These are phyloP conservation scores for Tetrapedia diversipes DNA, from an alignment of 2,888 invertebrate genomes.

Conservation along the genomic window DNA sequence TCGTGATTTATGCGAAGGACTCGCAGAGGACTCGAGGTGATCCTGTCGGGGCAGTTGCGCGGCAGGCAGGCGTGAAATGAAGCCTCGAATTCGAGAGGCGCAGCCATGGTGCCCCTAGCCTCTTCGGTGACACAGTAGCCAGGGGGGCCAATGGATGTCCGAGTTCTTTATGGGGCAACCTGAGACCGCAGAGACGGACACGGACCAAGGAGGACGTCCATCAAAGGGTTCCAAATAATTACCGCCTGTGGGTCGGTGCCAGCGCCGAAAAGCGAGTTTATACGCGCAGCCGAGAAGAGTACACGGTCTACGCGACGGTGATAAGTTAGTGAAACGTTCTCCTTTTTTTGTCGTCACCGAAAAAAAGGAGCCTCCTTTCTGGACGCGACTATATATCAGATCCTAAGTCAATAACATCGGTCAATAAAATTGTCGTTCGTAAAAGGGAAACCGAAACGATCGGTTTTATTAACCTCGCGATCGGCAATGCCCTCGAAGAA, in stretches of 20 bases:
- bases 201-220: slow-evolving; percentile 73
- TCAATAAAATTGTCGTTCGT: slow-evolving; percentile 63
- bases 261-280: neutral
- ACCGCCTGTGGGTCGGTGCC: slow-evolving; percentile 63
- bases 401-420: slow-evolving; percentile 64
- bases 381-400: slow-evolving; percentile 48
- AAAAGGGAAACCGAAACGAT: slow-evolving; percentile 57
- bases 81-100: slow-evolving; percentile 69
- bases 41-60: slow-evolving; percentile 54
- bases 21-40: slow-evolving; percentile 55
- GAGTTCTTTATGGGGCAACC: slow-evolving; percentile 79
- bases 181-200: slow-evolving; percentile 70
- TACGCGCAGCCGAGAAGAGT: slow-evolving; percentile 52
- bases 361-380: slow-evolving; percentile 33
- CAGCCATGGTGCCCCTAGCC: slow-evolving; percentile 41
- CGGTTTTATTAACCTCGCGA: slow-evolving; percentile 45
- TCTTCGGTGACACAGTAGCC: slow-evolving; percentile 72
- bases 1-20: slow-evolving; percentile 55
- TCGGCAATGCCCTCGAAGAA: slow-evolving; percentile 23
- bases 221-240: slow-evolving; percentile 81
- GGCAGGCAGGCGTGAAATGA: slow-evolving; percentile 79
- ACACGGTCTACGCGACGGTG: slow-evolving; percentile 40
- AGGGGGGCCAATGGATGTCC: slow-evolving; percentile 65
- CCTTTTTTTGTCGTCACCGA: neutral
- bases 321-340: slow-evolving; percentile 62